Percentiles rank a stretch among this genome's conserved stretches.
phyloP scores from a whole-genome alignment of 2,113 vertebrate species.

The Protomyctophum bolini region DNA sequence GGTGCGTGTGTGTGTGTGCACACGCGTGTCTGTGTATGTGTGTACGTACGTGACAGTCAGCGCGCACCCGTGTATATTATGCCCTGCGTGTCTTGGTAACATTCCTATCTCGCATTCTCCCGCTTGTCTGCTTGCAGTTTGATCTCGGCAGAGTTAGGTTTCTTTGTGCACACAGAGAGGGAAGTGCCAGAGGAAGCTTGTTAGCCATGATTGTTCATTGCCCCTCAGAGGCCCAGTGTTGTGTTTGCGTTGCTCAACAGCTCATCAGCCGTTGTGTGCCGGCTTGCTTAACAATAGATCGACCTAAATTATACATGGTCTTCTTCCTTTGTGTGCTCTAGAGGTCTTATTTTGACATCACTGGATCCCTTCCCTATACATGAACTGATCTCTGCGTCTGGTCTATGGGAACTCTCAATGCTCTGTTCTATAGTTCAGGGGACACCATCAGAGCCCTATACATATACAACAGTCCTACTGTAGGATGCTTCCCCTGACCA shows the following conservation, averaged over 20 bases:
- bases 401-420: slow-evolving; percentile 12
- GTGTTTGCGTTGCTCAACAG: slow-evolving; percentile 41
- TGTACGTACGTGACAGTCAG: too few relatives aligned
- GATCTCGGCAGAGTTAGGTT: slow-evolving; percentile 51
- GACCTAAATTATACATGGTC: slow-evolving; percentile 52
- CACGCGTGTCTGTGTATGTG: neutral
- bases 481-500: neutral
- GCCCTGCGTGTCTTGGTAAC: slow-evolving; percentile 36
- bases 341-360: slow-evolving; percentile 31
- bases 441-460: neutral
- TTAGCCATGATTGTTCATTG: slow-evolving; percentile 59
- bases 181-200: slow-evolving; percentile 50
- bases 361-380: slow-evolving; percentile 6
- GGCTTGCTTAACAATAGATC: slow-evolving; percentile 44
- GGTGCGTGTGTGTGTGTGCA: slow-evolving; percentile 1
- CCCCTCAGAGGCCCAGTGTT: slow-evolving; percentile 48
- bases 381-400: neutral
- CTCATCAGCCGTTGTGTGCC: slow-evolving; percentile 49
- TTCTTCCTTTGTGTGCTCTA: slow-evolving; percentile 24
- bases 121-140: slow-evolving; percentile 52
- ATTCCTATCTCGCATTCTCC: slow-evolving; percentile 36
- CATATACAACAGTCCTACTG: neutral
- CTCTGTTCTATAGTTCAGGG: neutral
- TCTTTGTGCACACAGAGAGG: slow-evolving; percentile 23
- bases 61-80: neutral